Evolutionary conservation across 2,888 invertebrate species (phyloP), one percentile per base, ranked within the genome.

Genomic region (Drosophila niveifrons): DNA sequence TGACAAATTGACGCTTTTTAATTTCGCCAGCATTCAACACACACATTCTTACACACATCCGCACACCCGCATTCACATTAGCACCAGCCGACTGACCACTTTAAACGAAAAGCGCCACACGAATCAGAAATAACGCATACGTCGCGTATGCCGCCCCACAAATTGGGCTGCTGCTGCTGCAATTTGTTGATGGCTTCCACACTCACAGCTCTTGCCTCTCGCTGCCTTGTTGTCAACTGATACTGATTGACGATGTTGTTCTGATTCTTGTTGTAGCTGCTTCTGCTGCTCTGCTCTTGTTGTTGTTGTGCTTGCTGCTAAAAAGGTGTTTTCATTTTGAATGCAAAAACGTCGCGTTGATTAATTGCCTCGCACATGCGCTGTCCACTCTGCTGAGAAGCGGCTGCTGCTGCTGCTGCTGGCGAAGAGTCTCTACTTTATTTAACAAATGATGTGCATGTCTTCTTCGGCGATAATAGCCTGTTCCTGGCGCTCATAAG

Each of bases 1-100:
- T 90, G 90, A 90, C 91, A 90, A 90, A 90, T 90, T 90, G 91
- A 90, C 90, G 91, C 91, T 90, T 89, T 90, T 90, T 90, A 90
- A 90, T 89, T 90, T 76, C 71, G 77, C 84, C 78, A 63, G 80
- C 77, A 66, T 66, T 69, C 74, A 9, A 77, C 62, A 79, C 77
- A 66, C 64, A 69, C 74, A n/a, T n/a, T n/a, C n/a, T n/a, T n/a
- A 1, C 17, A 23, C 23, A 4, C 46, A n/a, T 11, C 46, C 55
- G 10, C 52, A 17, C 10, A 17, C 10, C n/a, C 36, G n/a, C 52
- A 51, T 36, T 15, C 44, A 15, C 10, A 23, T 39, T 34, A 28
- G 55, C 44, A 57, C 36, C 66, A 46, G 41, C 44, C 17, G 41
- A 51, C 53, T 15, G 28, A 53, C 68, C 75, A 75, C 66, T 79